Conservation (phyloP, 2,888 invertebrate genomes). For the Cosmia pyralina region DNA sequence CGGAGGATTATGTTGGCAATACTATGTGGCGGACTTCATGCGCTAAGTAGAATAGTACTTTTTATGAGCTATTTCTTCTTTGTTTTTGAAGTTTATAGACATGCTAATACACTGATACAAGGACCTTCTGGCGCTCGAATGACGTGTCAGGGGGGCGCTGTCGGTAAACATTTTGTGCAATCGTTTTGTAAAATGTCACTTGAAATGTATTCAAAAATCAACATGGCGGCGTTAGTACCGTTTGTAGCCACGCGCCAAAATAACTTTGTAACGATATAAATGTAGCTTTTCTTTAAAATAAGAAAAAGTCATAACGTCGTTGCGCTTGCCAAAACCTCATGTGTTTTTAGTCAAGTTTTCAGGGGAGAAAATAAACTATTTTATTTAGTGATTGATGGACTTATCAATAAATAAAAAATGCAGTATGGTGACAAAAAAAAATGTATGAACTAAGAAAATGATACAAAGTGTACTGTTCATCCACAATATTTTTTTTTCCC, state of each 20-base stretch:
- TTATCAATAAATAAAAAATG: too few species aligned
- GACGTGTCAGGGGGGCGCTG: not conserved
- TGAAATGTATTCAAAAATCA: not conserved
- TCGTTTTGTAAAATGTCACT: not conserved
- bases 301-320: too few species aligned
- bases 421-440: too few species aligned
- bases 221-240: not conserved
- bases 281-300: not conserved
- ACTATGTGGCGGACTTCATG: slow-evolving; percentile 24
- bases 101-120: not conserved
- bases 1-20: slow-evolving; percentile 49
- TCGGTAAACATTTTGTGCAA: not conserved
- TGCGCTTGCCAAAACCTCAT: too few species aligned
- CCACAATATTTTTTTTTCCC: too few species aligned
- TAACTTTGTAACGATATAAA: not conserved
- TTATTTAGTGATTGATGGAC: too few species aligned
- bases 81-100: not conserved
- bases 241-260: not conserved
- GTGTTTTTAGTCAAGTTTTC: too few species aligned
- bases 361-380: too few species aligned
- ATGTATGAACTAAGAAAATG: too few species aligned
- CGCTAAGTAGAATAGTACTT: not conserved
- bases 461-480: too few species aligned
- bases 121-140: not conserved
- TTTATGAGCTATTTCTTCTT: not conserved